These are phyloP conservation scores for Syngnathoides biaculeatus DNA, from an alignment of 2,113 vertebrate species.

Conservation along the genomic window DNA sequence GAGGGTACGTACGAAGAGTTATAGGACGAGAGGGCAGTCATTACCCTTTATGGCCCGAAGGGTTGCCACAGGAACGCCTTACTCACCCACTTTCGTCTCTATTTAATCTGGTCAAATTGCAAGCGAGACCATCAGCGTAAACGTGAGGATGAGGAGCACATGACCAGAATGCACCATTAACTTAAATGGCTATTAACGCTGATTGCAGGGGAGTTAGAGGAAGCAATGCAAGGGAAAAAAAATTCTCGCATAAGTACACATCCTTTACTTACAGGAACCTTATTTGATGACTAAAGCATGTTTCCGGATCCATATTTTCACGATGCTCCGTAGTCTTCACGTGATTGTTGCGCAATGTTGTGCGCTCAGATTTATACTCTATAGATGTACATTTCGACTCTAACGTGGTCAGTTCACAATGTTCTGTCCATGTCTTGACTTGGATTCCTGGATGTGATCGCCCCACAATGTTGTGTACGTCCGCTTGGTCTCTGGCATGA, in stretches of 20 bases:
- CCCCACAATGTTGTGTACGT: too few relatives aligned
- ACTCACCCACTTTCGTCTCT: slow-evolving; percentile 18
- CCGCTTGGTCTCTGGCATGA: too few relatives aligned
- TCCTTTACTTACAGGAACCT: background rate
- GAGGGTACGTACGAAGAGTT: slow-evolving; percentile 20
- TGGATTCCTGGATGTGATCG: too few relatives aligned
- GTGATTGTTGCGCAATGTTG: background rate
- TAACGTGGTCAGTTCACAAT: background rate
- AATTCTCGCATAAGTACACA: background rate
- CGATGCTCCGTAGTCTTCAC: background rate
- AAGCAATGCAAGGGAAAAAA: slow-evolving; percentile 24
- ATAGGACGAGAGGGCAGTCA: slow-evolving; percentile 15
- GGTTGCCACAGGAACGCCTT: slow-evolving; percentile 25
- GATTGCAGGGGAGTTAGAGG: background rate
- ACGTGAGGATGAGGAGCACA: slow-evolving; percentile 22
- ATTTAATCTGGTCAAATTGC: slow-evolving; percentile 41
- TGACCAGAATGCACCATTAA: slow-evolving; percentile 34
- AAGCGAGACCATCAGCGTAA: slow-evolving; percentile 18
- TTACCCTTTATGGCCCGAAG: slow-evolving; percentile 38
- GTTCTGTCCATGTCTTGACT: too few relatives aligned
- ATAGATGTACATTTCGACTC: background rate
- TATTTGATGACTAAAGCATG: background rate
- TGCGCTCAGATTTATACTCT: background rate
- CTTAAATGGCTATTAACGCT: slow-evolving; percentile 26
- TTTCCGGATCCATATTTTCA: background rate